A percentile compares a stretch with the other conserved stretches of the same genome.
These are phyloP conservation scores for Eulithis prunata DNA, from an alignment of 2,888 invertebrate species.

Conservation along the genomic window DNA sequence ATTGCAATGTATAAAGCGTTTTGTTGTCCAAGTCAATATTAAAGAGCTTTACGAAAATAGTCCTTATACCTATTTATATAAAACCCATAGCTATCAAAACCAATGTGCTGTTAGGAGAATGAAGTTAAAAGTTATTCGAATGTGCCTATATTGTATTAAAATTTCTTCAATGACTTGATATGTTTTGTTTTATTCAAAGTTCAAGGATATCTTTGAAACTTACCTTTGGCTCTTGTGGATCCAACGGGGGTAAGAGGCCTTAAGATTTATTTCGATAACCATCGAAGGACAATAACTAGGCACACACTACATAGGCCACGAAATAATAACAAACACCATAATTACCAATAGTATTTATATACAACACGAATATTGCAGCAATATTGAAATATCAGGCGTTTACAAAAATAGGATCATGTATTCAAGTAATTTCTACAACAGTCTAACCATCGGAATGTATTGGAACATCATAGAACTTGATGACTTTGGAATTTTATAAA, in stretches of 20 bases:
- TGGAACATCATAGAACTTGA: constrained; percentile 25
- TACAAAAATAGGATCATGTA: constrained; percentile 68
- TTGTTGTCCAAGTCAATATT: constrained; percentile 32
- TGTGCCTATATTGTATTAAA: constrained; percentile 15
- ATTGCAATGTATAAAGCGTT: constrained; percentile 32
- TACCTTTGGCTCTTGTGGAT: too few species aligned
- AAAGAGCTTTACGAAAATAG: constrained; percentile 34
- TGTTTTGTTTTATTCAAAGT: constrained; percentile 17
- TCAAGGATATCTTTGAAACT: background rate
- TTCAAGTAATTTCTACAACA: constrained; percentile 47
- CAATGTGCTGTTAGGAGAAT: background rate
- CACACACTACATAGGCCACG: background rate
- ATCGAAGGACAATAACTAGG: too few species aligned
- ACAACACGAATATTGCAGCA: constrained; percentile 68
- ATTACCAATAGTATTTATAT: constrained; percentile 38
- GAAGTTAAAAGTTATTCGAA: background rate
- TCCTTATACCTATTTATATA: constrained; percentile 16
- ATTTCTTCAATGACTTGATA: constrained; percentile 6
- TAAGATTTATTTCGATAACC: too few species aligned
- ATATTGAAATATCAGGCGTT: constrained; percentile 61
- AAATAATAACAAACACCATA: constrained; percentile 11
- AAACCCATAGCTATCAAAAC: constrained; percentile 6
- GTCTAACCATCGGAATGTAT: constrained; percentile 55
- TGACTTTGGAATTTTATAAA: constrained; percentile 18
- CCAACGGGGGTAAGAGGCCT: too few species aligned